Conservation (phyloP, 2,113 vertebrate genomes). For the Chrysochloris asiatica region DNA sequence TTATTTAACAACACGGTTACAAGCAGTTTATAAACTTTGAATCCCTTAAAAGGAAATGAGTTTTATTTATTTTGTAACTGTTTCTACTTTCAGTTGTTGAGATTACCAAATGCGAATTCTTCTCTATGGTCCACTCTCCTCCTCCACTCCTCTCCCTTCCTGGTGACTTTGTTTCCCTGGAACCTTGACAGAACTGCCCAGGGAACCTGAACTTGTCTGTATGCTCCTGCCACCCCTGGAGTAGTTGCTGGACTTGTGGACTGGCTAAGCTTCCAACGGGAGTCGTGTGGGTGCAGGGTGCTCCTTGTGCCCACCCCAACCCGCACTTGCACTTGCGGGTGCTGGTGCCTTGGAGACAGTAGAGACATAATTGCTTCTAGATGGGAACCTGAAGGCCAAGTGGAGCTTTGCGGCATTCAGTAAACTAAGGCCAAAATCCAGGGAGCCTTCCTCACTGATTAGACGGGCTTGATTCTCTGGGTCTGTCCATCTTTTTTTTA, state of each 20-base stretch:
- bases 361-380: fast-evolving
- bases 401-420: not conserved
- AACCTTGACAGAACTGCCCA: fast-evolving
- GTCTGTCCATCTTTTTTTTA: not conserved
- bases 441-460: fast-evolving
- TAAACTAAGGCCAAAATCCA: too few species aligned
- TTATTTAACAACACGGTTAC: not conserved
- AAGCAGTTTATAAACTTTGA: not conserved
- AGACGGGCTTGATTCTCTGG: too few species aligned
- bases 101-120: not conserved
- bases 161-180: not conserved
- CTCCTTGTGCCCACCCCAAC: fast-evolving
- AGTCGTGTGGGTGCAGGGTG: fast-evolving
- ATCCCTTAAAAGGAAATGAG: fast-evolving
- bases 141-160: not conserved
- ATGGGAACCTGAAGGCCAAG: fast-evolving
- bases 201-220: not conserved
- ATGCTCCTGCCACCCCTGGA: fast-evolving
- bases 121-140: not conserved
- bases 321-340: not conserved
- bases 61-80: not conserved
- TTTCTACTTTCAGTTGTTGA: not conserved
- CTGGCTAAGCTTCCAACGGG: too few species aligned
- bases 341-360: not conserved
- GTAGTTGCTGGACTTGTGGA: not conserved